phyloP scores from a whole-genome alignment of 2,888 invertebrate species.

The Megastigmus dorsalis region DNA sequence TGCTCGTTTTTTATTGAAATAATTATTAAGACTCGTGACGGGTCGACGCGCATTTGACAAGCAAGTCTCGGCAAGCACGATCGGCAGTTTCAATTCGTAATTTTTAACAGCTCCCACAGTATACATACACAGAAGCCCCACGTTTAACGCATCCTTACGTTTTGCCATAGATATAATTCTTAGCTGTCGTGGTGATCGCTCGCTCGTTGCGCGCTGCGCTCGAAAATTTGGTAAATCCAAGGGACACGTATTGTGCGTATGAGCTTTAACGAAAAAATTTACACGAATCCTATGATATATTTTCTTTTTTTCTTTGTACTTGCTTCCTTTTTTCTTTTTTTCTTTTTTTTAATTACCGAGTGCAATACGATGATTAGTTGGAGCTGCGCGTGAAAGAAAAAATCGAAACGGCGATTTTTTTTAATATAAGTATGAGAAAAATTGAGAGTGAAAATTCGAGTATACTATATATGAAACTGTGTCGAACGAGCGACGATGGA shows the following conservation, averaged over 20 bases:
- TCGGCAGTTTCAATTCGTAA: conserved; percentile 47
- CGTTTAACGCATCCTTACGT: neutral
- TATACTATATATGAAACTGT: conserved; percentile 16
- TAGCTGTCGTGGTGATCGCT: conserved; percentile 11
- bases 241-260: conserved; percentile 35
- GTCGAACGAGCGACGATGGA: conserved; percentile 27
- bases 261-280: conserved; percentile 49
- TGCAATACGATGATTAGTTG: conserved; percentile 53
- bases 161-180: conserved; percentile 19
- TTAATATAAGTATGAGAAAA: conserved; percentile 44
- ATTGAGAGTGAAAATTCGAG: conserved; percentile 50
- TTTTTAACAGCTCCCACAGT: no score
- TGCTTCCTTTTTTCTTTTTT: conserved; percentile 25
- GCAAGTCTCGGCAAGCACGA: conserved; percentile 31
- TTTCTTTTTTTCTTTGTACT: conserved; percentile 17
- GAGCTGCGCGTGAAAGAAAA: conserved; percentile 48
- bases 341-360: conserved; percentile 41
- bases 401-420: conserved; percentile 36
- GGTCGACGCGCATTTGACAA: neutral
- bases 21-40: conserved; percentile 40
- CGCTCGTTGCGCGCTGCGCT: conserved; percentile 13
- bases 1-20: conserved; percentile 53
- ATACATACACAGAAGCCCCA: no score
- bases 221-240: conserved; percentile 34
- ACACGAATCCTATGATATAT: no score